phyloP scores from a whole-genome alignment of 2,888 invertebrate species.

The Eupithecia exiguata region DNA sequence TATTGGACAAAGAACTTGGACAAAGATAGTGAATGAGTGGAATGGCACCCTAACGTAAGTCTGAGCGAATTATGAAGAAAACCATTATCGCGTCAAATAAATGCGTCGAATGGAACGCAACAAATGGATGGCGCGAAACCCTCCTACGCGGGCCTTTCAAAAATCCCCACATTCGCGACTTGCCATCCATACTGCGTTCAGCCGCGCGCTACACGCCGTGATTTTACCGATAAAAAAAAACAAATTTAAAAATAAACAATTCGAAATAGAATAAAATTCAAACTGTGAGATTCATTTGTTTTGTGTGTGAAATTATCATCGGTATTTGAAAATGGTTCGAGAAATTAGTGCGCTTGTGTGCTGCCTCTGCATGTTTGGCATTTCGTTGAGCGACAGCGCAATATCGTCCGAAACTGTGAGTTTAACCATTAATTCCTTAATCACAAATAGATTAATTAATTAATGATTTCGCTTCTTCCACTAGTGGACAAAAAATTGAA shows the following conservation, averaged over 20 bases:
- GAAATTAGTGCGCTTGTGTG: slow-evolving; percentile 76
- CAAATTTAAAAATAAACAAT: slow-evolving; percentile 37
- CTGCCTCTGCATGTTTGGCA: slow-evolving; percentile 74
- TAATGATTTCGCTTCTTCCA: no score
- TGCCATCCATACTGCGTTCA: slow-evolving; percentile 67
- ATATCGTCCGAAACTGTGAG: slow-evolving; percentile 77
- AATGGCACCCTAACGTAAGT: no score
- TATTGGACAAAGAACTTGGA: no score
- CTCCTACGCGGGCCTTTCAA: slow-evolving; percentile 84
- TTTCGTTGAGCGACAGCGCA: slow-evolving; percentile 75
- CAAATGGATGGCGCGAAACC: slow-evolving; percentile 76
- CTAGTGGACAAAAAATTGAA: no score
- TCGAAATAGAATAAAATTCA: slow-evolving; percentile 39
- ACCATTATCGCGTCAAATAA: slow-evolving; percentile 13
- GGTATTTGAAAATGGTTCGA: slow-evolving; percentile 68
- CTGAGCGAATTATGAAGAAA: not conserved
- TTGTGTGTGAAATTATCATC: slow-evolving; percentile 38
- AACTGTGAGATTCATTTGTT: slow-evolving; percentile 34
- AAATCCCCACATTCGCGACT: slow-evolving; percentile 72
- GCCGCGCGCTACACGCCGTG: slow-evolving; percentile 74
- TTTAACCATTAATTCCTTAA: slow-evolving; percentile 32
- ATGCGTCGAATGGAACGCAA: slow-evolving; percentile 68
- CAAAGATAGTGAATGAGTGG: no score
- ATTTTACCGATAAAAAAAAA: slow-evolving; percentile 45
- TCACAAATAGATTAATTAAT: not conserved